phyloP scores from a whole-genome alignment of 2,113 vertebrate genomes.

The Embiotoca jacksoni region DNA sequence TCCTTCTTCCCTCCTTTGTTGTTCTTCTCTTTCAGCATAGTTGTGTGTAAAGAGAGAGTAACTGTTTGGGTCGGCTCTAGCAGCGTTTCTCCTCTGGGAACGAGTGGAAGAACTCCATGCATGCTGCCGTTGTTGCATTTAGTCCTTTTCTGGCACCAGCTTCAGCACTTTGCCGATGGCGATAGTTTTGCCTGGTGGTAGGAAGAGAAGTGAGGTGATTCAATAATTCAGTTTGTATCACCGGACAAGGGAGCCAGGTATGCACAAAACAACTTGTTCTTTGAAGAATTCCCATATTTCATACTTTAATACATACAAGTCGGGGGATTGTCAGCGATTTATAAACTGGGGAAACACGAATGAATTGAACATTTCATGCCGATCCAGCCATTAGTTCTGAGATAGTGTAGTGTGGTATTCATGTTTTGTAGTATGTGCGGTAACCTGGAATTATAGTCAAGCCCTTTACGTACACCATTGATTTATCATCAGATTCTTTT shows the following conservation, averaged over 20 bases:
- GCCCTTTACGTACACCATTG: too few species aligned
- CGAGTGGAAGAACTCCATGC: slow-evolving; percentile 86
- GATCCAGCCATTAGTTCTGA: too few species aligned
- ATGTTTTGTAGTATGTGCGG: too few species aligned
- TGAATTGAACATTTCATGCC: too few species aligned
- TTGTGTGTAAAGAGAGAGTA: slow-evolving; percentile 90
- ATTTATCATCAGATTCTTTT: too few species aligned
- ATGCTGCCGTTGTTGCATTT: slow-evolving; percentile 83
- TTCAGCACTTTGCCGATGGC: slow-evolving; percentile 99
- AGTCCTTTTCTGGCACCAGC: slow-evolving; percentile 99
- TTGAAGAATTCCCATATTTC: too few species aligned
- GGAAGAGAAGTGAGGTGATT: background rate
- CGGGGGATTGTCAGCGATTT: too few species aligned
- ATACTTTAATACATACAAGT: too few species aligned
- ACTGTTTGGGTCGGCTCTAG: slow-evolving; percentile 91
- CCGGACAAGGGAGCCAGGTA: background rate
- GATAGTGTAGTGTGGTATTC: too few species aligned
- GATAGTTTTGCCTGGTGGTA: slow-evolving; percentile 94
- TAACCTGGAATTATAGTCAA: too few species aligned
- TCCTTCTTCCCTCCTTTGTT: slow-evolving; percentile 46
- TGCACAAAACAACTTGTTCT: too few species aligned
- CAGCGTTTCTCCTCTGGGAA: slow-evolving; percentile 90
- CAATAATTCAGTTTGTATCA: background rate
- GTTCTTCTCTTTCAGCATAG: slow-evolving; percentile 79
- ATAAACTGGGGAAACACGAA: too few species aligned